Conservation (phyloP, 2,888 invertebrate species). For the Melieria picta region DNA sequence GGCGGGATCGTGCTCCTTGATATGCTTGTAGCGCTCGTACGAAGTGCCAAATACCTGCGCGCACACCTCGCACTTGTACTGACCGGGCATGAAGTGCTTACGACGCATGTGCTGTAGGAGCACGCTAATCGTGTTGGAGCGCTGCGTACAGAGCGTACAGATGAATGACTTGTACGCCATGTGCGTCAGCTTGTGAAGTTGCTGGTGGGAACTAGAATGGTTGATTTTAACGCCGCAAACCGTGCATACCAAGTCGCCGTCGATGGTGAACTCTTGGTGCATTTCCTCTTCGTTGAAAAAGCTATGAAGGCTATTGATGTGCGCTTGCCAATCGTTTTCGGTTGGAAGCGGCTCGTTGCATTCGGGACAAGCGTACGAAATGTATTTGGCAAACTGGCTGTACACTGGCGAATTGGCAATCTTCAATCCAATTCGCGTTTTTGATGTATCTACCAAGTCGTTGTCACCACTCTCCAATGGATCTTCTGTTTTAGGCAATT, state of each 20-base stretch:
- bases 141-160: constrained; percentile 37
- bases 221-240: constrained; percentile 30
- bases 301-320: constrained; percentile 35
- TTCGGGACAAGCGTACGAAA: constrained; percentile 42
- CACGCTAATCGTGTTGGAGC: constrained; percentile 30
- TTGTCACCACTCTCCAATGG: too few species aligned
- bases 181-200: constrained; percentile 41
- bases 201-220: constrained; percentile 11
- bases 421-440: constrained; percentile 22
- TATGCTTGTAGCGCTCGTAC: constrained; percentile 34
- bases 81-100: constrained; percentile 35
- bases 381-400: constrained; percentile 38
- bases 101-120: constrained; percentile 38
- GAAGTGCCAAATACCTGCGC: constrained; percentile 17
- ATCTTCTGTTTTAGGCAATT: neutral
- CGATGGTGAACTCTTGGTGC: constrained; percentile 13
- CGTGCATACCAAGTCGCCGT: constrained; percentile 32
- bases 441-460: too few species aligned
- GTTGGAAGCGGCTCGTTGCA: constrained; percentile 38
- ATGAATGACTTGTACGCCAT: constrained; percentile 40
- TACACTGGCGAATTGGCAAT: constrained; percentile 23
- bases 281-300: constrained; percentile 36
- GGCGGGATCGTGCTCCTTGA: constrained; percentile 33
- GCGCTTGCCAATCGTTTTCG: constrained; percentile 35
- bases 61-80: constrained; percentile 37